These are phyloP conservation scores for Drosophila mimica DNA, from an alignment of 2,888 invertebrate genomes.

Conservation along the genomic window DNA sequence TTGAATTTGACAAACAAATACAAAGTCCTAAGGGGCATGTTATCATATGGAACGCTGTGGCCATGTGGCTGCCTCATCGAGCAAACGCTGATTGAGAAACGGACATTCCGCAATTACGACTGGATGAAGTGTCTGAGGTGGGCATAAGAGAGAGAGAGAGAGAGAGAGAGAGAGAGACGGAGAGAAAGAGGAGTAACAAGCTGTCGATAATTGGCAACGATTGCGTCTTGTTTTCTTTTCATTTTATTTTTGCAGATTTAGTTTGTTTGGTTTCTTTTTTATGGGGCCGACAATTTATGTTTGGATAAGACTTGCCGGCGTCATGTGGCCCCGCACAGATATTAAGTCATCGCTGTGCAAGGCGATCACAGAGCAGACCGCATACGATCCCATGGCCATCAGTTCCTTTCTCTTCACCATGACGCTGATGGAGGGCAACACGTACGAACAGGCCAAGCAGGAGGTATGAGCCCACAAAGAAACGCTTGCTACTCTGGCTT, in stretches of 20 bases:
- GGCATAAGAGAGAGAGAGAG: slow-evolving; percentile 11
- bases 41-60: slow-evolving; percentile 87
- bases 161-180: slow-evolving; percentile 32
- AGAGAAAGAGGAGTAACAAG: slow-evolving; percentile 23
- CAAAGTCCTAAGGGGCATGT: slow-evolving; percentile 87
- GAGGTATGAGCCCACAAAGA: slow-evolving; percentile 83
- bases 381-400: slow-evolving; percentile 88
- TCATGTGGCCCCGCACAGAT: slow-evolving; percentile 85
- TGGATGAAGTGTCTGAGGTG: slow-evolving; percentile 86
- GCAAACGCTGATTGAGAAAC: slow-evolving; percentile 86
- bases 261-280: slow-evolving; percentile 88
- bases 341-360: slow-evolving; percentile 85
- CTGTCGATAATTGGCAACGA: slow-evolving; percentile 34
- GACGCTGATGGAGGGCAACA: slow-evolving; percentile 87
- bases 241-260: slow-evolving; percentile 85
- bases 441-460: slow-evolving; percentile 85
- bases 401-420: slow-evolving; percentile 87
- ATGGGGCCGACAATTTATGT: slow-evolving; percentile 89
- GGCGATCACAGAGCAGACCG: slow-evolving; percentile 86
- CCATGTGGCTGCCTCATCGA: slow-evolving; percentile 87
- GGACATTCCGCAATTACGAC: slow-evolving; percentile 86
- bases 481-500: not conserved
- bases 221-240: not conserved
- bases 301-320: slow-evolving; percentile 88
- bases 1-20: slow-evolving; percentile 85